These are phyloP conservation scores for Drosophila athabasca DNA, from an alignment of 1,140 invertebrate species.

Conservation along the genomic window DNA sequence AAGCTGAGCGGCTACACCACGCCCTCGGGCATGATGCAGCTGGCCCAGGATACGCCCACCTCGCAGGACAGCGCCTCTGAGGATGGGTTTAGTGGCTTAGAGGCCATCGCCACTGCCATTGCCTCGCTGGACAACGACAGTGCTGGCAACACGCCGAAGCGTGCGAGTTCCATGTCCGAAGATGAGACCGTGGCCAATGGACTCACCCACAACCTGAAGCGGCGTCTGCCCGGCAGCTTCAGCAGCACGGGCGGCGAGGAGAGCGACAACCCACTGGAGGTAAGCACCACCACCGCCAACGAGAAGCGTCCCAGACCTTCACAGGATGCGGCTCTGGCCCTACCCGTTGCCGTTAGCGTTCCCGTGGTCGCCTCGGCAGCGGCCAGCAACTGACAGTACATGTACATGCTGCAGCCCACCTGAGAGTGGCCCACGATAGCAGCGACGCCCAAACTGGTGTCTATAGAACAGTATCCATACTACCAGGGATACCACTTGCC, in stretches of 20 bases:
- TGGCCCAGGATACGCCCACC: conserved; percentile 44
- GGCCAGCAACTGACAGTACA: conserved; percentile 80
- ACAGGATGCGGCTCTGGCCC: conserved; percentile 20
- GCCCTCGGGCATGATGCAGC: conserved; percentile 70
- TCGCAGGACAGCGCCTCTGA: conserved; percentile 79
- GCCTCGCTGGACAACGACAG: conserved; percentile 79
- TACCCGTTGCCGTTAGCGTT: conserved; percentile 6
- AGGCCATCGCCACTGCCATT: conserved; percentile 73
- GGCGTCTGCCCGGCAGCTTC: conserved; percentile 71
- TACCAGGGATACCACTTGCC: conserved; percentile 19
- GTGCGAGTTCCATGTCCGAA: conserved; percentile 77
- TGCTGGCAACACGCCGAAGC: conserved; percentile 70
- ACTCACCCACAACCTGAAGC: conserved; percentile 59
- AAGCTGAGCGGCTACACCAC: conserved; percentile 77
- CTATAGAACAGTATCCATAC: conserved; percentile 18
- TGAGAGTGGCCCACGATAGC: conserved; percentile 55
- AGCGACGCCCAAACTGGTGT: not conserved
- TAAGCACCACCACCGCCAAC: conserved; percentile 3
- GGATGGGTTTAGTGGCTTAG: conserved; percentile 68
- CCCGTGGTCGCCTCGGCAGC: conserved; percentile 35
- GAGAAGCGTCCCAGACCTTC: conserved; percentile 59
- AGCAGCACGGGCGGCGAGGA: conserved; percentile 80
- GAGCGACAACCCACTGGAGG: conserved; percentile 67
- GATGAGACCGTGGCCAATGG: conserved; percentile 66
- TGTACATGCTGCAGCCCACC: conserved; percentile 73